Conservation (phyloP, 2,888 invertebrate species). For the Nephrotoma appendiculata region DNA sequence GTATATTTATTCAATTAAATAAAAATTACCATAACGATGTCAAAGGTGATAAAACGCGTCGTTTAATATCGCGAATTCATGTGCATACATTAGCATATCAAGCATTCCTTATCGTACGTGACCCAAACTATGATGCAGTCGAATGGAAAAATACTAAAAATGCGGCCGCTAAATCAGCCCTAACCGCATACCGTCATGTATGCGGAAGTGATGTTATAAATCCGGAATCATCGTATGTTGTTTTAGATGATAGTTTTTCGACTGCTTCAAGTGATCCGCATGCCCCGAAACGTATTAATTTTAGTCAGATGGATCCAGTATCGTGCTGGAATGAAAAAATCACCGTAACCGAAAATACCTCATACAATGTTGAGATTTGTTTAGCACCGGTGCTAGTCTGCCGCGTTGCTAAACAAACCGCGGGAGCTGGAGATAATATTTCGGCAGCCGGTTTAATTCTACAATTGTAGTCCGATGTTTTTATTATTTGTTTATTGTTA, state of each 20-base stretch:
- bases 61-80: conserved; percentile 58
- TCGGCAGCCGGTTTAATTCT: conserved; percentile 75
- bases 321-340: conserved; percentile 65
- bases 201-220: conserved; percentile 47
- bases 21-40: conserved; percentile 17
- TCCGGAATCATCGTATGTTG: conserved; percentile 35
- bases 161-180: conserved; percentile 68
- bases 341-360: conserved; percentile 14
- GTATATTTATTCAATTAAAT: conserved; percentile 16
- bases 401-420: conserved; percentile 64
- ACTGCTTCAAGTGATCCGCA: conserved; percentile 39
- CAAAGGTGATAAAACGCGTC: conserved; percentile 31
- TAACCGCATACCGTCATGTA: conserved; percentile 71
- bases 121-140: conserved; percentile 26
- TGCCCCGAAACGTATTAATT: conserved; percentile 41
- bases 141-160: conserved; percentile 64
- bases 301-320: conserved; percentile 57
- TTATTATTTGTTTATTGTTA: not conserved
- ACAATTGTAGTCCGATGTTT: conserved; percentile 36
- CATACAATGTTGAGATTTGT: conserved; percentile 43
- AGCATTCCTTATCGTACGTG: conserved; percentile 56
- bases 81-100: conserved; percentile 82
- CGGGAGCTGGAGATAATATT: conserved; percentile 78
- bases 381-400: conserved; percentile 75
- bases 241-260: conserved; percentile 73